phyloP scores from a whole-genome alignment of 2,888 invertebrate genomes.

The Argyra leucocephala region DNA sequence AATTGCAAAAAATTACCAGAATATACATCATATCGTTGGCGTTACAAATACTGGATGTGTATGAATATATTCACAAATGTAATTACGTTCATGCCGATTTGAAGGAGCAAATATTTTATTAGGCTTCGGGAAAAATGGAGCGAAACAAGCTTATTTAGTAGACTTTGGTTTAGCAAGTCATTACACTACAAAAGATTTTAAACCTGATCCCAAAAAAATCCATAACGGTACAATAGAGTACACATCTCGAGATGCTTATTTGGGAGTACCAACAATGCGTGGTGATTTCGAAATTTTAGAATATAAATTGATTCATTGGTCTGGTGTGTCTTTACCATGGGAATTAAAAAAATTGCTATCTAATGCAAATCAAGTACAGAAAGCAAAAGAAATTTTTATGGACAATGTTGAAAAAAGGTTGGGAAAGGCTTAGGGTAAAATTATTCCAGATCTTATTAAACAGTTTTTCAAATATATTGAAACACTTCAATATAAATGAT shows the following conservation, averaged over 20 bases:
- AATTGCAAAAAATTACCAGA: constrained; percentile 59
- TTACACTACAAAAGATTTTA: constrained; percentile 67
- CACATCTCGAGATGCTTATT: constrained; percentile 90
- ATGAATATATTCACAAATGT: constrained; percentile 84
- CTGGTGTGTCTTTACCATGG: constrained; percentile 78
- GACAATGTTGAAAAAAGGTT: constrained; percentile 39
- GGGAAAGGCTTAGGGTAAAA: constrained; percentile 35
- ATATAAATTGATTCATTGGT: constrained; percentile 90
- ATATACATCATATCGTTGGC: constrained; percentile 70
- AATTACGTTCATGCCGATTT: constrained; percentile 93
- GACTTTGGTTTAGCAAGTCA: constrained; percentile 87
- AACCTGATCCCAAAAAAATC: constrained; percentile 80
- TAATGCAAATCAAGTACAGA: constrained; percentile 54
- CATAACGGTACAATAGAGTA: constrained; percentile 98
- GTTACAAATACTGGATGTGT: constrained; percentile 75
- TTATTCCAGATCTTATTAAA: constrained; percentile 45
- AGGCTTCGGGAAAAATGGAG: constrained; percentile 55
- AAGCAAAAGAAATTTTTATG: constrained; percentile 61
- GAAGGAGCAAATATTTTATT: constrained; percentile 84
- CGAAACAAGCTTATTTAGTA: constrained; percentile 71
- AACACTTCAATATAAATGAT: constrained; percentile 58
- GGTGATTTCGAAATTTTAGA: constrained; percentile 90
- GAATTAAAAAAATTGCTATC: constrained; percentile 51
- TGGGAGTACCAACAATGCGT: constrained; percentile 77
- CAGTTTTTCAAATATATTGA: constrained; percentile 60